Percentiles rank a stretch among this genome's conserved stretches.
Evolutionary conservation across 2,797 vertebrate species (phyloP).

Genomic region (Parauchenoglanis ngamensis): DNA sequence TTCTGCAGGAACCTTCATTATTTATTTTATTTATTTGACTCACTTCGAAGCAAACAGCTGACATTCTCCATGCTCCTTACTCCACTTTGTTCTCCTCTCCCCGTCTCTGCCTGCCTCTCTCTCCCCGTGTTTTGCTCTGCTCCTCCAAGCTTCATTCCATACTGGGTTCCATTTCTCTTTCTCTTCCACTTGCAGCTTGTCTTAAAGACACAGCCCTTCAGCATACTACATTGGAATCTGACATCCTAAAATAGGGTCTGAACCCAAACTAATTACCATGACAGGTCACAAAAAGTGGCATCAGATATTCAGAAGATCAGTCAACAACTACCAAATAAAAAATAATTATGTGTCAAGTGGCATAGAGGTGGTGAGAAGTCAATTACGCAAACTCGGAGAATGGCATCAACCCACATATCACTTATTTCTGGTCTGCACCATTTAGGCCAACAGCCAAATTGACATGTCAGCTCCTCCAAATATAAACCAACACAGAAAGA

Average conservation of each 20-base stretch:
- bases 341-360: conserved; percentile 39
- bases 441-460: conserved; percentile 48
- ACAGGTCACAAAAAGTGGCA: conserved; percentile 53
- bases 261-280: conserved; percentile 66
- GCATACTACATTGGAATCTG: conserved; percentile 46
- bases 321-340: conserved; percentile 52
- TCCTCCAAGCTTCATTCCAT: neutral
- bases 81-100: conserved; percentile 1
- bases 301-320: conserved; percentile 68
- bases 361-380: conserved; percentile 40
- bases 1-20: conserved; percentile 4
- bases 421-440: conserved; percentile 39
- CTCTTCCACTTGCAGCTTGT: neutral
- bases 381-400: conserved; percentile 40
- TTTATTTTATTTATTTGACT: conserved; percentile 13
- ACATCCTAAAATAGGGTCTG: conserved; percentile 57
- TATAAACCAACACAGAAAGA: conserved; percentile 30
- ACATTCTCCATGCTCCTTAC: conserved; percentile 3
- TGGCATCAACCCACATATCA: conserved; percentile 36
- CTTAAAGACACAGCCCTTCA: neutral
- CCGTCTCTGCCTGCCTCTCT: neutral
- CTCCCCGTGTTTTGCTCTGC: neutral
- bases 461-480: conserved; percentile 41
- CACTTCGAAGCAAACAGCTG: conserved; percentile 15
- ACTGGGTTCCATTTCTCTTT: conserved; percentile 5